These are phyloP conservation scores for Catostomus latipinnis DNA, from an alignment of 2,797 vertebrate species.

Conservation along the genomic window DNA sequence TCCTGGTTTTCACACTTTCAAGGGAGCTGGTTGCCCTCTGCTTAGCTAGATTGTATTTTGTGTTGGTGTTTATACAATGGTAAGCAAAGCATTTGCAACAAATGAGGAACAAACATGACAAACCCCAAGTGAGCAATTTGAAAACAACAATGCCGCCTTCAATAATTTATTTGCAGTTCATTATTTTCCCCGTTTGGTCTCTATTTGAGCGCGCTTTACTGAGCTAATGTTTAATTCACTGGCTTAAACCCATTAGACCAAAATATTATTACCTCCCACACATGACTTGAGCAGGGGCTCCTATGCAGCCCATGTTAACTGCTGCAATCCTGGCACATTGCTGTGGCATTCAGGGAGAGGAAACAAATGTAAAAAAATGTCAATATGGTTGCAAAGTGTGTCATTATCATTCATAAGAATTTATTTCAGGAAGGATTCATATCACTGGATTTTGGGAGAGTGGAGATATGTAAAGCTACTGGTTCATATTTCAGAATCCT, in stretches of 20 bases:
- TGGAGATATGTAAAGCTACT: slow-evolving; percentile 28
- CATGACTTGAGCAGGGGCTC: slow-evolving; percentile 18
- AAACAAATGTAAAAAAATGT: slow-evolving; percentile 6
- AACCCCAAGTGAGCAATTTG: slow-evolving; percentile 68
- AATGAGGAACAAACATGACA: slow-evolving; percentile 66
- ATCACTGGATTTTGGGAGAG: slow-evolving; percentile 36
- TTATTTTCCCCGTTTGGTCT: slow-evolving; percentile 50
- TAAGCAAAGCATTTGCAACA: slow-evolving; percentile 53
- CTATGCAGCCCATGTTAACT: slow-evolving; percentile 18
- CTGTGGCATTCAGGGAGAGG: slow-evolving; percentile 36
- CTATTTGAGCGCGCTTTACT: slow-evolving; percentile 49
- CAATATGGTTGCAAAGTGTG: slow-evolving; percentile 7
- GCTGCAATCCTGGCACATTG: background rate
- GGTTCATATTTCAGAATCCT: slow-evolving; percentile 41
- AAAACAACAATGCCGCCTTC: slow-evolving; percentile 68
- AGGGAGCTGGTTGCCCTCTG: slow-evolving; percentile 18
- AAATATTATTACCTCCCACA: slow-evolving; percentile 56
- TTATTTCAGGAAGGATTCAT: slow-evolving; percentile 45
- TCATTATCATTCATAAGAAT: slow-evolving; percentile 40
- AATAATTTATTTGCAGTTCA: slow-evolving; percentile 64
- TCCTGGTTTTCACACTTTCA: slow-evolving; percentile 32
- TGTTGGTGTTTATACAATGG: slow-evolving; percentile 52
- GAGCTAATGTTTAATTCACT: slow-evolving; percentile 63
- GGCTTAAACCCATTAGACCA: slow-evolving; percentile 58
- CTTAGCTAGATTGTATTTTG: slow-evolving; percentile 24